phyloP scores from a whole-genome alignment of 1,140 invertebrate species.

The Ceratina australensis region DNA sequence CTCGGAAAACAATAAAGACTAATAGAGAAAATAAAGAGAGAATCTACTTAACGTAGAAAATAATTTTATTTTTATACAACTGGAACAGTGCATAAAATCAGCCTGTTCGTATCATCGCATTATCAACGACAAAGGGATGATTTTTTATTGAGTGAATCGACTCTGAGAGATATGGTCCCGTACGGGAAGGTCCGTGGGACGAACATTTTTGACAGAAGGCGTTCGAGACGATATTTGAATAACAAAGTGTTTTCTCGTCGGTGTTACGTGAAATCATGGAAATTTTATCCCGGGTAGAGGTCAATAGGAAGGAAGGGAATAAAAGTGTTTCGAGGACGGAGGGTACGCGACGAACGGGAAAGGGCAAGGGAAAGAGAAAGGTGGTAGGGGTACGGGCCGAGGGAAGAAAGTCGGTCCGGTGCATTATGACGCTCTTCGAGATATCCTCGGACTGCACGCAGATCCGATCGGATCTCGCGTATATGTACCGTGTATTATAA shows the following conservation, averaged over 20 bases:
- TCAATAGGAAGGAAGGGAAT: slow-evolving; percentile 35
- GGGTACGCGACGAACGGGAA: too few relatives aligned
- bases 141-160: background rate
- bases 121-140: background rate
- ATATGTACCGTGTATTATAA: slow-evolving; percentile 61
- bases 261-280: slow-evolving; percentile 45
- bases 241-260: slow-evolving; percentile 48
- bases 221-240: slow-evolving; percentile 32
- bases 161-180: background rate
- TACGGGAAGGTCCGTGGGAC: background rate
- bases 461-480: slow-evolving; percentile 52
- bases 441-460: slow-evolving; percentile 18
- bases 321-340: slow-evolving; percentile 8
- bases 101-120: background rate
- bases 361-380: background rate
- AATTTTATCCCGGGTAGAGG: slow-evolving; percentile 36
- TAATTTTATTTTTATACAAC: too few relatives aligned
- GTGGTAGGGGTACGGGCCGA: background rate
- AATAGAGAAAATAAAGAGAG: too few relatives aligned
- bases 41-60: too few relatives aligned
- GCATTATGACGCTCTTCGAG: slow-evolving; percentile 43
- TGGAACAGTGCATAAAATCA: background rate
- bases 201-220: slow-evolving; percentile 36
- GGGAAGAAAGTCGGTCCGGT: slow-evolving; percentile 40
- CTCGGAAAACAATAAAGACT: too few relatives aligned